These are phyloP conservation scores for Embiotoca jacksoni DNA, from an alignment of 2,113 vertebrate genomes.

Conservation along the genomic window DNA sequence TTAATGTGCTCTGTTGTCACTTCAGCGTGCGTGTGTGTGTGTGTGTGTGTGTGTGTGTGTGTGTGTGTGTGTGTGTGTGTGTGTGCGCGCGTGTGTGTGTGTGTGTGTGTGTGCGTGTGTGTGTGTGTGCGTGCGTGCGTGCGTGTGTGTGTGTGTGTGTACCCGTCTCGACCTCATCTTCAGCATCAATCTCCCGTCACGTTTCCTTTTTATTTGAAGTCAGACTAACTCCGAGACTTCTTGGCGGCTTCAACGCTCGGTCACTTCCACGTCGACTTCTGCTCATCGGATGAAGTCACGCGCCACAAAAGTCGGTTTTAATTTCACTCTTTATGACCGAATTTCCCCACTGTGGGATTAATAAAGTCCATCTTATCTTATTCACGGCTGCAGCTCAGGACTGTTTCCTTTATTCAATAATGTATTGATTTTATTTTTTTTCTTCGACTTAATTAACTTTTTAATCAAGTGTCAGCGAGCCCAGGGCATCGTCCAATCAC, in stretches of 20 bases:
- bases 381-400: no score
- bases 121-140: slow-evolving; percentile 30
- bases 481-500: no score
- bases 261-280: slow-evolving; percentile 17
- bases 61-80: slow-evolving; percentile 24
- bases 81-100: not conserved
- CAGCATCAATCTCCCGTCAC: slow-evolving; percentile 2
- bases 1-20: slow-evolving; percentile 33
- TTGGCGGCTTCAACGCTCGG: slow-evolving; percentile 7
- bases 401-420: no score
- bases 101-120: slow-evolving; percentile 27
- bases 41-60: slow-evolving; percentile 28
- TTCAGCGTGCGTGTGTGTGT: slow-evolving; percentile 15
- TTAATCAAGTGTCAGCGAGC: no score
- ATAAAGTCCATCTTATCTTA: no score
- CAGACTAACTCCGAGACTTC: not conserved
- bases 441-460: no score
- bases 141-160: slow-evolving; percentile 28
- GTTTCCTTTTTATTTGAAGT: slow-evolving; percentile 34
- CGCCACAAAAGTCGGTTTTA: no score
- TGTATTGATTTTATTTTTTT: no score
- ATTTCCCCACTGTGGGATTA: no score
- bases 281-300: not conserved
- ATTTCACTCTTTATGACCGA: no score
- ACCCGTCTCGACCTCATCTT: slow-evolving; percentile 5